A percentile compares a stretch with the other conserved stretches of the same genome.
These are phyloP conservation scores for Atrina japonica DNA, from an alignment of 2,888 invertebrate species.

Conservation along the genomic window DNA sequence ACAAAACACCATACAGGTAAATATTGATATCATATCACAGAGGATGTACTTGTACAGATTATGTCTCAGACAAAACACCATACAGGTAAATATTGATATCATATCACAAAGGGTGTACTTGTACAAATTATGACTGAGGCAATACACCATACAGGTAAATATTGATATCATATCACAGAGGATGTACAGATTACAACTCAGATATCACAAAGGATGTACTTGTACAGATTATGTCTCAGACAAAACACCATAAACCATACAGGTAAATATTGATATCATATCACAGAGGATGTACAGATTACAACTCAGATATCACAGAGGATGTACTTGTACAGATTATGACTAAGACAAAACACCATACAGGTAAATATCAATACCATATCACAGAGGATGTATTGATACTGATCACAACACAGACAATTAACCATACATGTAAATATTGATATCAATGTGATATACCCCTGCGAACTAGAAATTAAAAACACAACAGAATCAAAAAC, in stretches of 20 bases:
- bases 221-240: slow-evolving; percentile 55
- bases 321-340: too few relatives aligned
- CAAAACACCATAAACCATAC: slow-evolving; percentile 31
- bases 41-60: not conserved
- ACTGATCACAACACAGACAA: too few relatives aligned
- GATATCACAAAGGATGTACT: too few relatives aligned
- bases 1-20: slow-evolving; percentile 39
- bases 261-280: slow-evolving; percentile 45
- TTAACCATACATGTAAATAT: too few relatives aligned
- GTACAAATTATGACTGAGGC: slow-evolving; percentile 51
- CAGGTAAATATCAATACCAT: slow-evolving; percentile 42
- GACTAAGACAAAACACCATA: slow-evolving; percentile 24
- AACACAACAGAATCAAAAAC: too few relatives aligned
- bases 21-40: not conserved
- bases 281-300: not conserved
- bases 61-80: too few relatives aligned
- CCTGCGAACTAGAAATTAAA: too few relatives aligned
- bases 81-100: too few relatives aligned
- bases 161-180: not conserved
- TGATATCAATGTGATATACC: too few relatives aligned
- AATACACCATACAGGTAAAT: slow-evolving; percentile 36
- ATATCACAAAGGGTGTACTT: too few relatives aligned
- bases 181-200: not conserved
- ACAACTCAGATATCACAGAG: too few relatives aligned
- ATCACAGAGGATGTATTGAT: not conserved